Base-by-base conservation (phyloP, 2,113 vertebrate species). In the Lampris incognitus region DNA sequence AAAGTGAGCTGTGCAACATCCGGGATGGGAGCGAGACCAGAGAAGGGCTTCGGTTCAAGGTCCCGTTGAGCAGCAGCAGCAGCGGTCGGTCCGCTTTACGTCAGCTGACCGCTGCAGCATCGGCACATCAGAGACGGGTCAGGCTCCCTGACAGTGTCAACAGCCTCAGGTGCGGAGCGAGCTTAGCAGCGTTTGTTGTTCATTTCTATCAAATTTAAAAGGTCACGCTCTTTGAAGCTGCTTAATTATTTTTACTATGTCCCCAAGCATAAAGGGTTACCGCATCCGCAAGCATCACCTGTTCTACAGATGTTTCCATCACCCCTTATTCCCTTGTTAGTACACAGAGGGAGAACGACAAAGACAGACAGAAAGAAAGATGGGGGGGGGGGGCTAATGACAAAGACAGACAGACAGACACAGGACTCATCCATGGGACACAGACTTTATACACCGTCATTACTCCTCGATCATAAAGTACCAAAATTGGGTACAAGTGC, bases 211-310 rank as follows among this genome's bases (percentile, higher is more conserved):
- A 10, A 70, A 64, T 72, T 66, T 60, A 55, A 71, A 76, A 81
- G 72, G 79, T 76, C 61, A 72, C 6, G 62, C 44, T 65, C 72
- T 81, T 71, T 76, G 60, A 75, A 75, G 72, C 54, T 11, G 72
- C 39, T 38, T 39, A 56, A 38, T 74, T 58, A 51, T 48, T 65
- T 65, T 51, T 58, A 74, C 66, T 9, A 5, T 60, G 57, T 65
- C 79, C 64, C 62, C 49, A 52, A 70, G 67, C 74, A 5, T 44
- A 9, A 54, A 11, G 52, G 55, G 54, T 42, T 55, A 39, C 40
- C 48, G 42, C 42, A 36, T 66, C 37, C 48, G 66, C 13, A 7
- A 71, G 37, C n/a, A 38, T 79, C 71, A 67, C 76, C 76, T 78
- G 67, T 66, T 60, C n/a, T 46, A 68, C 67, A 81, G 79, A 81